A percentile compares a stretch with the other conserved stretches of the same genome.
Conservation (phyloP, 2,113 vertebrate genomes). For the Gymnogyps californianus region DNA sequence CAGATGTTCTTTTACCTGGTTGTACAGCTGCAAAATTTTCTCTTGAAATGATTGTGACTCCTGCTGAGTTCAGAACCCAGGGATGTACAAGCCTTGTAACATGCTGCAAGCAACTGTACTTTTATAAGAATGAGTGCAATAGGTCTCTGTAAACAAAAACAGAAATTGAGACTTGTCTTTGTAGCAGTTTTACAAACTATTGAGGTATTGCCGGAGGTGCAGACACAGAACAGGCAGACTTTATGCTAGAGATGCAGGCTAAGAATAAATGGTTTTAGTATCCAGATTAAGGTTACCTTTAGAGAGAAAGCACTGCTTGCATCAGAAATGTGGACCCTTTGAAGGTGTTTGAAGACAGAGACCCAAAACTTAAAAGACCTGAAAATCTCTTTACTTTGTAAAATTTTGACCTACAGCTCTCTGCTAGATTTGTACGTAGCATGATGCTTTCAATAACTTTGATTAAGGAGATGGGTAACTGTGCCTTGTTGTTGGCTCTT, state of each 20-base stretch:
- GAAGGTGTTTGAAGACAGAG: not conserved
- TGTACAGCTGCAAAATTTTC: not conserved
- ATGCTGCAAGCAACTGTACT: rapidly evolving
- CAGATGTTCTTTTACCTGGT: not conserved
- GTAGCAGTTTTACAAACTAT: not conserved
- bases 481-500: not conserved
- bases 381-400: not conserved
- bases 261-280: not conserved
- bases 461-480: not conserved
- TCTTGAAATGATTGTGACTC: not conserved
- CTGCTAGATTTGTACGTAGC: not conserved
- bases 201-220: not conserved
- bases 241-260: not conserved
- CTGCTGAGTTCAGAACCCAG: not conserved
- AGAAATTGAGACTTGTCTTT: not conserved
- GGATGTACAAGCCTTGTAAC: not conserved
- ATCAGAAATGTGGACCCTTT: not conserved
- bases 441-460: not conserved
- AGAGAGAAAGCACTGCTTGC: not conserved
- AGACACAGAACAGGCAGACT: not conserved
- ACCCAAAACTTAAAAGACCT: not conserved
- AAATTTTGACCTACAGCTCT: not conserved
- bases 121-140: not conserved
- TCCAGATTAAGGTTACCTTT: not conserved
- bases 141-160: not conserved